Conservation (phyloP, 2,797 vertebrate genomes). For the Notamacropus eugenii region DNA sequence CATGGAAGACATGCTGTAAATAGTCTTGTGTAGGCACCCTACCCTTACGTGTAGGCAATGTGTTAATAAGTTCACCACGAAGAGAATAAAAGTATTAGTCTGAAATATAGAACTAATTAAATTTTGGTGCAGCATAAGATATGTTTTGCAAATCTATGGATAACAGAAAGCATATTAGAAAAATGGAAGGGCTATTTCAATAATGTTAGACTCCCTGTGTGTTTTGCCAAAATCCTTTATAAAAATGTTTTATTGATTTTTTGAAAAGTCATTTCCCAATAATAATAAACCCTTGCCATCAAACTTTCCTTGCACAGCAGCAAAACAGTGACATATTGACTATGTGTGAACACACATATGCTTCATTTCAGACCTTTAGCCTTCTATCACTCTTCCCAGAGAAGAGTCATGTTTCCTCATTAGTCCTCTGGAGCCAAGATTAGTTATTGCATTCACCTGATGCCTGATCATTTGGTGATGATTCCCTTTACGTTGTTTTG, state of each 20-base stretch:
- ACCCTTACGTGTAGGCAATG: slow-evolving; percentile 32
- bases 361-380: neutral
- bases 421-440: neutral
- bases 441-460: neutral
- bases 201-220: neutral
- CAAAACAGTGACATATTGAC: neutral
- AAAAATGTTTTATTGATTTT: slow-evolving; percentile 4
- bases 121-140: slow-evolving; percentile 57
- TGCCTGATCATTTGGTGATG: neutral
- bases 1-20: slow-evolving; percentile 39
- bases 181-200: neutral
- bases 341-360: neutral
- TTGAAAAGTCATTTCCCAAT: neutral
- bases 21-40: slow-evolving; percentile 28
- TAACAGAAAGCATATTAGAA: slow-evolving; percentile 61
- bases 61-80: slow-evolving; percentile 54
- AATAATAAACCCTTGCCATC: neutral
- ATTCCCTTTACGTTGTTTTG: neutral
- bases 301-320: neutral
- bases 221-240: neutral
- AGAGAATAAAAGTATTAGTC: slow-evolving; percentile 48
- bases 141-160: slow-evolving; percentile 49
- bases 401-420: neutral
- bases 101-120: slow-evolving; percentile 42
- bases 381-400: neutral